Base-by-base conservation (phyloP, 1,140 invertebrate species). In the Melitaea cinxia region DNA sequence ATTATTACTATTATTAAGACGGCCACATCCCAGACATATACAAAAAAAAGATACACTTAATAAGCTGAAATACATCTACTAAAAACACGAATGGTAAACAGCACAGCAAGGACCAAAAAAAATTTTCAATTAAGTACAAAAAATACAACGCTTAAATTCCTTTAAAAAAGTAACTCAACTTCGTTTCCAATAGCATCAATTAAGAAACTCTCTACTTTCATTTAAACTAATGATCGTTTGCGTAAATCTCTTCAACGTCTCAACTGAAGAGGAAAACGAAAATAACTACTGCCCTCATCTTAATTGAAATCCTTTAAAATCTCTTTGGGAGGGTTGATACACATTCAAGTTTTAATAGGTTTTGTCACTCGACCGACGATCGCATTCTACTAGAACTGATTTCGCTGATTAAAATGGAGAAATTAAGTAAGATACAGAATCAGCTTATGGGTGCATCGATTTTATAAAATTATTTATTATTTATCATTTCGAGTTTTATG, bases 261-360 rank as follows among this genome's bases (percentile, higher is more conserved):
- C 14, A 23, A 47, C 42, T 47, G 9, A 3, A 47, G 42, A n/a
- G 10, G 42, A 23, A 47, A 47, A 12, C 42, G 37, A 47, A 47
- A 23, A 47, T 47, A 23, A 47, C 42, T 23, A 47, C 23, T 23
- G 9, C 9, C 3, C 14, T 24, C 2, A 21, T 10, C 2, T 23
- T 23, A 12, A 47, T 21, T 47, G 42, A 47, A 47, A 47, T 47
- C 42, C 42, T 47, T 47, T 23, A 23, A 47, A 47, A 23, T 1
- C n/a, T 12, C 9, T 23, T 47, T 19, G 10, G 42, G 42, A 23
- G 9, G 9, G 42, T 10, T 47, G 17, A 19, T 42, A 42, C 37
- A 10, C 19, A 19, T 45, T 45, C 4, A 45, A 47, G 17, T 47
- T 47, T 23, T 47, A 47, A 47, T 47, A 14, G 42, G 5, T 47